Evolutionary conservation across 2,888 invertebrate genomes (phyloP).

Genomic region (Stenolophus ochropezus): DNA sequence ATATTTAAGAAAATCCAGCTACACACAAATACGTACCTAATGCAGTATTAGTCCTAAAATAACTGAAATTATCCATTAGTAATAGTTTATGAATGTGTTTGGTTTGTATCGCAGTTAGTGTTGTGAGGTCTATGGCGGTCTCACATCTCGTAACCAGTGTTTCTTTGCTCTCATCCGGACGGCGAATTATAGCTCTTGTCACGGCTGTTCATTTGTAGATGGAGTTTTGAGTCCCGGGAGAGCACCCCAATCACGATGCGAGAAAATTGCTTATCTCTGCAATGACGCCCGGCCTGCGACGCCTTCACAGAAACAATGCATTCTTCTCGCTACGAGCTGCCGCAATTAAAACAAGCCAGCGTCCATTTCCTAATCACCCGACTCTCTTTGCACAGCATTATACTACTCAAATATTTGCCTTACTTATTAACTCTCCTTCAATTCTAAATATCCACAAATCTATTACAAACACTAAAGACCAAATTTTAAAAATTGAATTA

Average conservation of each 20-base stretch:
- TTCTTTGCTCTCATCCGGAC: conserved; percentile 72
- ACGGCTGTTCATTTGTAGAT: conserved; percentile 84
- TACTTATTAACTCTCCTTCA: no score
- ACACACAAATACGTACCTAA: no score
- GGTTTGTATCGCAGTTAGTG: no score
- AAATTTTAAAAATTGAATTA: no score
- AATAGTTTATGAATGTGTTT: no score
- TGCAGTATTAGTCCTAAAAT: no score
- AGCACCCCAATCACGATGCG: conserved; percentile 81
- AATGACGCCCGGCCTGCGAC: conserved; percentile 64
- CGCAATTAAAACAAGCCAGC: conserved; percentile 68
- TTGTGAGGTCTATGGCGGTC: background rate
- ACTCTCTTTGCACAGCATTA: background rate
- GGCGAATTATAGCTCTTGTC: conserved; percentile 82
- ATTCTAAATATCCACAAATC: no score
- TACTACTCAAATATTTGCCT: no score
- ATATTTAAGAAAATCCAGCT: no score
- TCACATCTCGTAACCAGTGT: conserved; percentile 65
- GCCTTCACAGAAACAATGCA: conserved; percentile 42
- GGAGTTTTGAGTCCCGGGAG: conserved; percentile 81
- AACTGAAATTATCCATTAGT: no score
- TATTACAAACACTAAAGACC: no score
- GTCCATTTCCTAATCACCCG: conserved; percentile 68
- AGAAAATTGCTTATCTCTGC: conserved; percentile 80
- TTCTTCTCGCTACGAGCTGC: conserved; percentile 61